phyloP scores from a whole-genome alignment of 1,140 invertebrate genomes.

The Zaprionus davidi region DNA sequence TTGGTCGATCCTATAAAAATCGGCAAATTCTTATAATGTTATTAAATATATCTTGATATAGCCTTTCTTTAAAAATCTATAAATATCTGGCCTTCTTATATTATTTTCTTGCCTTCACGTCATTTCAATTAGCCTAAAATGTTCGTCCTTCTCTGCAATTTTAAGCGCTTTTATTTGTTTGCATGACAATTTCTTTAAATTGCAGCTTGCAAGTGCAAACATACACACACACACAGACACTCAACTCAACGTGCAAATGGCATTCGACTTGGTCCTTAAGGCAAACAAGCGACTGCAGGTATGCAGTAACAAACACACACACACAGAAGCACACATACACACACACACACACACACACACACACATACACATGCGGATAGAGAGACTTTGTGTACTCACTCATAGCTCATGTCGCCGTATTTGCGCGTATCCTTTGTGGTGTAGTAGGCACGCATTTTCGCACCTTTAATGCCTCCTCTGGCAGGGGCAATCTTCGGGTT shows the following conservation, averaged over 20 bases:
- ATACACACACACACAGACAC: conserved; percentile 20
- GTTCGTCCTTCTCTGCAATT: conserved; percentile 1
- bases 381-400: conserved; percentile 59
- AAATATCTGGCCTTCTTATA: no score
- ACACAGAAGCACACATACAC: conserved; percentile 11
- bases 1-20: no score
- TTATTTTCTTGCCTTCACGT: background rate
- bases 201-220: conserved; percentile 60
- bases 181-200: conserved; percentile 53
- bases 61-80: no score
- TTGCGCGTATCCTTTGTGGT: conserved; percentile 72
- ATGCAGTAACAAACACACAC: conserved; percentile 31
- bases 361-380: background rate
- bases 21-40: no score
- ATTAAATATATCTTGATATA: no score
- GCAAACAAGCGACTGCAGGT: conserved; percentile 56
- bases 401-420: conserved; percentile 79
- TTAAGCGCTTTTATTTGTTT: conserved; percentile 31
- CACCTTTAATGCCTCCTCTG: conserved; percentile 40
- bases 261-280: conserved; percentile 46
- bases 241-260: conserved; percentile 62
- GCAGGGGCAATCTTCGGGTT: conserved; percentile 25
- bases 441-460: conserved; percentile 75
- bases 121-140: background rate
- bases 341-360: conserved; percentile 4